phyloP scores from a whole-genome alignment of 2,113 vertebrate genomes.

The Zapus hudsonius region DNA sequence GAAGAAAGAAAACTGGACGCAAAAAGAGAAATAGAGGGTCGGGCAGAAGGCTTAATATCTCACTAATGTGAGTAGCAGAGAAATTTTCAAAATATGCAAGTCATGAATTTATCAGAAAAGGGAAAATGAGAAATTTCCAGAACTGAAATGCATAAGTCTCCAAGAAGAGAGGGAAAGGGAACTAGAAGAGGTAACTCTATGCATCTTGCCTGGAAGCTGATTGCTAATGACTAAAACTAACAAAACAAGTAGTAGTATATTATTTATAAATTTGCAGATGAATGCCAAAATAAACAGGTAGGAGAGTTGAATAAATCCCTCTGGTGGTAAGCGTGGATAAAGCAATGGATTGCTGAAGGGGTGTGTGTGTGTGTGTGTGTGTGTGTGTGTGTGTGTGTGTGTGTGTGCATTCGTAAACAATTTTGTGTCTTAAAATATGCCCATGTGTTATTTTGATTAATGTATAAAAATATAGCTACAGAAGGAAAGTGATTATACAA shows the following conservation, averaged over 20 bases:
- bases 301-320: background rate
- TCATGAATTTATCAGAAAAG: background rate
- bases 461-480: constrained; percentile 2
- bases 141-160: background rate
- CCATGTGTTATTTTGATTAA: constrained; percentile 28
- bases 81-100: background rate
- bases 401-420: too few relatives aligned
- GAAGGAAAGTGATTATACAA: background rate
- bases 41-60: background rate
- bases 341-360: too few relatives aligned
- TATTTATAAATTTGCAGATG: constrained; percentile 16
- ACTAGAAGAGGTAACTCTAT: background rate
- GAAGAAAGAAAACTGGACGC: background rate
- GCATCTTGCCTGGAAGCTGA: background rate
- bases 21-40: background rate
- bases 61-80: background rate
- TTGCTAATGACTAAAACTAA: constrained; percentile 21
- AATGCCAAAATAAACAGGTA: constrained; percentile 23
- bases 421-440: too few relatives aligned
- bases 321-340: background rate
- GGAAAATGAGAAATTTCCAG: background rate
- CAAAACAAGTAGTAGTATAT: background rate
- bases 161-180: background rate
- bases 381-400: too few relatives aligned
- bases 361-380: too few relatives aligned